Evolutionary conservation across 1,140 invertebrate genomes (phyloP).

Genomic region (Drosophila miranda): DNA sequence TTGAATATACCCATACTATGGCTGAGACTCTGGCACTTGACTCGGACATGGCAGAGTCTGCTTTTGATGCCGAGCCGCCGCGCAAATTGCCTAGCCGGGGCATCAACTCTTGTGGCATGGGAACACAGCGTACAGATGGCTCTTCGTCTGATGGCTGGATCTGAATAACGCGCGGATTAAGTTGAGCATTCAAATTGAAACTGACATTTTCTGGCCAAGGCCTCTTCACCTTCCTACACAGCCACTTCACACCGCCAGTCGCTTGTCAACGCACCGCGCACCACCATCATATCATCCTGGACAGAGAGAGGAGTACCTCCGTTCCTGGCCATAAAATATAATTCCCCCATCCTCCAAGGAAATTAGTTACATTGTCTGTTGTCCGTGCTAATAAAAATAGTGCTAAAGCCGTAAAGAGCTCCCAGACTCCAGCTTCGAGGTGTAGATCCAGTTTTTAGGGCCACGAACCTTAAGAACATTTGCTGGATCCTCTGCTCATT

Average conservation of each 20-base stretch:
- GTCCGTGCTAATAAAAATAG: conserved; percentile 67
- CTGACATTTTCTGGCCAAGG: conserved; percentile 57
- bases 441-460: conserved; percentile 42
- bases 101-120: conserved; percentile 36
- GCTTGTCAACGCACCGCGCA: conserved; percentile 46
- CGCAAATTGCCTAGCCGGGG: conserved; percentile 69
- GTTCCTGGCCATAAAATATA: conserved; percentile 34
- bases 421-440: conserved; percentile 19
- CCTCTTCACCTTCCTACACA: conserved; percentile 31
- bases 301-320: not conserved
- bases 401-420: conserved; percentile 61
- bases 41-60: conserved; percentile 54
- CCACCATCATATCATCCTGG: conserved; percentile 6
- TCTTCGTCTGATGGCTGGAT: not conserved
- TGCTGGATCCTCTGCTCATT: conserved; percentile 25
- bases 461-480: conserved; percentile 31
- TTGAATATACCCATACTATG: conserved; percentile 55
- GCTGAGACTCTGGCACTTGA: conserved; percentile 50
- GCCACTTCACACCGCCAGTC: conserved; percentile 43
- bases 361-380: conserved; percentile 76
- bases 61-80: conserved; percentile 72
- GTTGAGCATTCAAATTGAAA: conserved; percentile 81
- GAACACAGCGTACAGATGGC: conserved; percentile 18
- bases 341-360: conserved; percentile 22
- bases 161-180: conserved; percentile 71